phyloP scores from a whole-genome alignment of 2,888 invertebrate species.

The Rotaria macrura region DNA sequence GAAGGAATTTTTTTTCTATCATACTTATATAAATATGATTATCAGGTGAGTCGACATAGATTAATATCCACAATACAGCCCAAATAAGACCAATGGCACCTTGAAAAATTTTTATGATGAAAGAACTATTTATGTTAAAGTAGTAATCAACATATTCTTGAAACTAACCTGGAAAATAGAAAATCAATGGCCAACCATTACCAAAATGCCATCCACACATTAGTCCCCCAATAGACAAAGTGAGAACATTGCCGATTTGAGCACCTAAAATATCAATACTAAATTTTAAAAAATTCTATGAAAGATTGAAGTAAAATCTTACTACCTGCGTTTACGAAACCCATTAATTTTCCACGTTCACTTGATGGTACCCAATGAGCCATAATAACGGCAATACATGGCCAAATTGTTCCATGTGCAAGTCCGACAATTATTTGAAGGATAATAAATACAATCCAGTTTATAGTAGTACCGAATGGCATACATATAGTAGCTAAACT shows the following conservation, averaged over 20 bases:
- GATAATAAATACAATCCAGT: slow-evolving; percentile 15
- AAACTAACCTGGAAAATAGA: not conserved
- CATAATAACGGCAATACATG: slow-evolving; percentile 25
- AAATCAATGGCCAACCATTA: slow-evolving; percentile 30
- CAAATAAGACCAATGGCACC: slow-evolving; percentile 25
- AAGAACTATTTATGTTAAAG: too few relatives aligned
- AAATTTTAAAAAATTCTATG: not conserved
- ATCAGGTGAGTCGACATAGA: slow-evolving; percentile 14
- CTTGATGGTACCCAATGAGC: slow-evolving; percentile 28
- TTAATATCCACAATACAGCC: slow-evolving; percentile 19
- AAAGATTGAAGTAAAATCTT: not conserved
- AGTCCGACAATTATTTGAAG: slow-evolving; percentile 25
- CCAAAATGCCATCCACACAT: slow-evolving; percentile 22
- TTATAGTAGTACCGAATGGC: slow-evolving; percentile 21
- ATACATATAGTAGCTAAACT: slow-evolving; percentile 23
- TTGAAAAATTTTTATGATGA: not conserved
- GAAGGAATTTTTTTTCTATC: slow-evolving; percentile 25
- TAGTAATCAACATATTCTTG: too few relatives aligned
- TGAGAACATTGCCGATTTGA: slow-evolving; percentile 30
- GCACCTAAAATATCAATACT: not conserved
- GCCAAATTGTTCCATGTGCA: slow-evolving; percentile 31
- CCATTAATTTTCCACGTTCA: slow-evolving; percentile 24
- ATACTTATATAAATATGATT: slow-evolving; percentile 18
- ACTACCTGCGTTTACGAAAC: slow-evolving; percentile 26
- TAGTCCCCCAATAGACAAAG: slow-evolving; percentile 23